phyloP scores from a whole-genome alignment of 2,797 vertebrate genomes.

The Microtus obscurus region DNA sequence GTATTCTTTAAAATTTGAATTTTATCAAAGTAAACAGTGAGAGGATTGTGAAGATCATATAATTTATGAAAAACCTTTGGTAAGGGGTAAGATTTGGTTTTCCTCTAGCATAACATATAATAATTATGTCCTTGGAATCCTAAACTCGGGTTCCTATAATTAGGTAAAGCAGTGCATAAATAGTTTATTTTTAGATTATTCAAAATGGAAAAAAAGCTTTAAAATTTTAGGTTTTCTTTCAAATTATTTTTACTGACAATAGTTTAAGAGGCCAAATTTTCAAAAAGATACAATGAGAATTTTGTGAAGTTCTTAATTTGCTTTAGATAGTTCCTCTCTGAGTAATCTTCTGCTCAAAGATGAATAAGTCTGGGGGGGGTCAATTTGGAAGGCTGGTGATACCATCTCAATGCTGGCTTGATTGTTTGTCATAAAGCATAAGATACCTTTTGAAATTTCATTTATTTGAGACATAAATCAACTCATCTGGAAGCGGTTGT shows the following conservation, averaged over 20 bases:
- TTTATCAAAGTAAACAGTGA: background rate
- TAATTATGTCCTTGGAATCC: background rate
- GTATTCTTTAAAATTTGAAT: conserved; percentile 24
- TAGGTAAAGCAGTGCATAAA: background rate
- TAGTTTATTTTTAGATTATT: background rate
- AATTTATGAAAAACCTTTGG: background rate
- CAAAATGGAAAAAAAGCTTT: background rate
- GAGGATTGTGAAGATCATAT: background rate
- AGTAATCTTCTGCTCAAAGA: background rate
- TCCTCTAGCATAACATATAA: background rate
- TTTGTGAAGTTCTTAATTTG: background rate
- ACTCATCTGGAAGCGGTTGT: background rate
- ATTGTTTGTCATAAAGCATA: background rate
- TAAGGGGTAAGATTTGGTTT: background rate
- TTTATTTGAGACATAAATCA: background rate
- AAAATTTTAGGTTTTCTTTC: background rate
- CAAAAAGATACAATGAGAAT: background rate
- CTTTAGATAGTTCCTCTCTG: background rate
- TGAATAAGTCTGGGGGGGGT: background rate
- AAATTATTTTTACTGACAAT: background rate
- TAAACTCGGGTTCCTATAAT: background rate
- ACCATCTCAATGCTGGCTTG: background rate
- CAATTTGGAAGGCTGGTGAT: background rate
- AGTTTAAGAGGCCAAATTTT: background rate
- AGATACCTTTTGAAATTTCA: background rate